phyloP scores from a whole-genome alignment of 2,797 vertebrate species.

The Eremophila alpestris region DNA sequence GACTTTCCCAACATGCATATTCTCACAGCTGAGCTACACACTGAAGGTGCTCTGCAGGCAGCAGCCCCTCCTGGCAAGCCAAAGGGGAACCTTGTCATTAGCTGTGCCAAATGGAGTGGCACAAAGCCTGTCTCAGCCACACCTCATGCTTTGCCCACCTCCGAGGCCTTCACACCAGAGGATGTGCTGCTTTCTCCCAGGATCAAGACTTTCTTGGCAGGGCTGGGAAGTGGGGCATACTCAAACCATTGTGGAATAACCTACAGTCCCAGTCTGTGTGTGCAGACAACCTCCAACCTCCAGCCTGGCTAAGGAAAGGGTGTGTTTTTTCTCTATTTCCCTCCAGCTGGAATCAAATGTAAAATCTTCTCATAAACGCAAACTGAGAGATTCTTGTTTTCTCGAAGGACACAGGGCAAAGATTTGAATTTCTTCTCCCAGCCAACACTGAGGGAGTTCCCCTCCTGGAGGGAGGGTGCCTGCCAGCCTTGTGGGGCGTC shows the following conservation, averaged over 20 bases:
- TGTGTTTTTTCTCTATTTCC: conserved; percentile 39
- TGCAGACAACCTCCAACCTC: background rate
- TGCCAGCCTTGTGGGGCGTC: conserved; percentile 30
- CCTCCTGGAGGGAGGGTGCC: conserved; percentile 30
- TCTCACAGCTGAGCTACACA: background rate
- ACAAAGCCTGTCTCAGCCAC: background rate
- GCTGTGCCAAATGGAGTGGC: background rate
- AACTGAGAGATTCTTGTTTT: conserved; percentile 78
- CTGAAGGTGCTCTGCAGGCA: background rate
- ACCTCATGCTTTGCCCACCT: background rate
- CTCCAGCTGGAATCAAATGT: conserved; percentile 67
- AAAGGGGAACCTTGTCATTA: background rate
- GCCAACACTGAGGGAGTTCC: conserved; percentile 65
- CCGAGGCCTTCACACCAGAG: background rate
- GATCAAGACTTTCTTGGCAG: background rate
- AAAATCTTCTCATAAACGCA: conserved; percentile 67
- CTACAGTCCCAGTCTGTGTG: background rate
- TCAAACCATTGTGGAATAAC: background rate
- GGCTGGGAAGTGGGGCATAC: background rate
- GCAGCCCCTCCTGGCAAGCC: background rate
- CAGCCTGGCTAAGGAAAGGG: conserved; percentile 18
- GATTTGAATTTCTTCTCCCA: conserved; percentile 61
- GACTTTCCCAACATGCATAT: background rate
- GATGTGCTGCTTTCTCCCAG: background rate
- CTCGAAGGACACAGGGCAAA: conserved; percentile 62